Evolutionary conservation across 2,797 vertebrate genomes (phyloP), one percentile per base, ranked within the genome.

Genomic region (Brachyrhaphis roseni): DNA sequence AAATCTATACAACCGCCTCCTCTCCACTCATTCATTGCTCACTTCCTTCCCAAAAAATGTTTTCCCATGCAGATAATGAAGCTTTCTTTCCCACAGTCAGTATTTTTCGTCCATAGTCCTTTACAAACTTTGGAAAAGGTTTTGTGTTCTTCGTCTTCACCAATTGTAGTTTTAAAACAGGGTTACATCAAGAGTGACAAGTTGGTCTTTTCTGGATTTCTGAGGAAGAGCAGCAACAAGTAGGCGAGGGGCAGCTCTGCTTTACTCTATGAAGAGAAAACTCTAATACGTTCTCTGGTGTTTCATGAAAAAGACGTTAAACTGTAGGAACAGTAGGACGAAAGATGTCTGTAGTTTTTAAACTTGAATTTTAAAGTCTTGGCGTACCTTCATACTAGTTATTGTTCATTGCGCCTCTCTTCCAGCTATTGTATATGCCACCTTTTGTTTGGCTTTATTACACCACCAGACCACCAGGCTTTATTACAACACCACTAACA

Each of bases 1-100:
- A 92, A 73, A 86, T 88, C 75, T 84, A 83, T 87, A 81, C 83
- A 74, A 86, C 79, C n/a, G 82, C 80, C 72, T 72, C 84, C 73
- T 43, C 81, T 71, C 26, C 72, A 82, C 74, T 89, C 82, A 78
- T 84, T 86, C 84, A 79, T 75, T 0, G 75, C 82, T 84, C 82
- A 78, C 86, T 90, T 90, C 90, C 89, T 80, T 49, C 34, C 20
- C 20, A 74, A 49, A 82, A 34, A 72, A 5, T 0, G 12, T 74
- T 81, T 90, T 91, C 87, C 82, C 92, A 90, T 57, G 85, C 51
- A 77, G 78, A 89, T 82, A 78, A 49, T 1, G 64, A 68, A n/a
- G 26, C 41, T 3, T 72, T 26, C 72, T 53, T 55, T 53, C 53
- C 66, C 51, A 11, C 13, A 72, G 16, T 2, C 13, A 64, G 7